Evolutionary conservation across 2,797 vertebrate genomes (phyloP).

Genomic region (Etheostoma nigrum): DNA sequence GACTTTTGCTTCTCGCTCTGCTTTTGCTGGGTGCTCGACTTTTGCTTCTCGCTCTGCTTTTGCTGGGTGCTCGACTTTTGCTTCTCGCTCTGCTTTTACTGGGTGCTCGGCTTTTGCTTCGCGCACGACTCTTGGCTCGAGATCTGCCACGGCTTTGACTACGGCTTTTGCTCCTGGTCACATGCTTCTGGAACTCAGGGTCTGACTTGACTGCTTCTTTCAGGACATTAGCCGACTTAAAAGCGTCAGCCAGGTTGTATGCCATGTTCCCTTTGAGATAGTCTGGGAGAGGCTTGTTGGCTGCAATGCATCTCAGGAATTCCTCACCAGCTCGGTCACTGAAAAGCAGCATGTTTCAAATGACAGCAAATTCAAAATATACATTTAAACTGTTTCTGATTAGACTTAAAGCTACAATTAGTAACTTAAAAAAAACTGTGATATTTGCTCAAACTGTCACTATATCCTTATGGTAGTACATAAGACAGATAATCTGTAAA

Average conservation of each 20-base stretch:
- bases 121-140: slow-evolving; percentile 24
- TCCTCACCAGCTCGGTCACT: slow-evolving; percentile 79
- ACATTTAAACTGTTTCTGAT: neutral
- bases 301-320: slow-evolving; percentile 80
- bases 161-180: slow-evolving; percentile 61
- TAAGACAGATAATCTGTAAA: no score
- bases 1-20: slow-evolving; percentile 1
- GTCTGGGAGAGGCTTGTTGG: slow-evolving; percentile 79
- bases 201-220: slow-evolving; percentile 64
- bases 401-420: no score
- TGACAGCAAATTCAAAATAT: neutral
- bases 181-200: slow-evolving; percentile 54
- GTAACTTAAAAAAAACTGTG: no score
- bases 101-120: slow-evolving; percentile 51
- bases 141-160: slow-evolving; percentile 55
- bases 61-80: slow-evolving; percentile 48
- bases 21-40: slow-evolving; percentile 33
- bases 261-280: slow-evolving; percentile 80
- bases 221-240: slow-evolving; percentile 60
- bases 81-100: slow-evolving; percentile 61
- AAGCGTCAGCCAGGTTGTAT: slow-evolving; percentile 71
- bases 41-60: slow-evolving; percentile 37
- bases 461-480: no score
- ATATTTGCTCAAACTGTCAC: no score
- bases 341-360: slow-evolving; percentile 50